Evolutionary conservation across 2,888 invertebrate genomes (phyloP).

Genomic region (Drosophila borealis): DNA sequence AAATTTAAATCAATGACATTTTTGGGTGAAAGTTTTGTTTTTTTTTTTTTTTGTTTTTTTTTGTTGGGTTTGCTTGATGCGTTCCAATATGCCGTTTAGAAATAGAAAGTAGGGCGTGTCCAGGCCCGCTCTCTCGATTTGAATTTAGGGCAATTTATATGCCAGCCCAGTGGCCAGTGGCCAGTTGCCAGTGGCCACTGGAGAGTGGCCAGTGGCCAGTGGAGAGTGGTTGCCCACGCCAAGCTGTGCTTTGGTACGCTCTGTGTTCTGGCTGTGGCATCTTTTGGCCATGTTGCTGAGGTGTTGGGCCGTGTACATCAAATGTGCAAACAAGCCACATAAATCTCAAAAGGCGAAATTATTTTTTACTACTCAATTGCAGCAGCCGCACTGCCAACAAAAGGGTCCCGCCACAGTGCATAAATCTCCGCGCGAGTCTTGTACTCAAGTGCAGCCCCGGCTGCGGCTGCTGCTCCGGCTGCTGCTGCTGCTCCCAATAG

Average conservation of each 20-base stretch:
- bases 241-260: constrained; percentile 1
- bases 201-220: constrained; percentile 16
- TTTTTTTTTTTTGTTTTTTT: neutral
- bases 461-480: constrained; percentile 1
- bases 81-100: constrained; percentile 59
- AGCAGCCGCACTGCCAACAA: constrained; percentile 57
- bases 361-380: constrained; percentile 82
- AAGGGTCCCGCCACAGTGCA: constrained; percentile 77
- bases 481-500: constrained; percentile 43
- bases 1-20: constrained; percentile 69
- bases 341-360: constrained; percentile 80
- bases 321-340: constrained; percentile 83
- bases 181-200: neutral
- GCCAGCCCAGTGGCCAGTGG: constrained; percentile 42
- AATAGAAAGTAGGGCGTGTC: constrained; percentile 77
- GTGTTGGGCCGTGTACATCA: constrained; percentile 75
- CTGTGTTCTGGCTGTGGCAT: constrained; percentile 34
- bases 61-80: constrained; percentile 14
- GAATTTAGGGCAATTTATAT: constrained; percentile 60
- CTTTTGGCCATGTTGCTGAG: constrained; percentile 54
- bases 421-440: constrained; percentile 69
- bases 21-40: constrained; percentile 70
- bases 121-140: constrained; percentile 8
- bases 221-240: constrained; percentile 44
- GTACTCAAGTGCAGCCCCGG: constrained; percentile 45